Base-by-base conservation (phyloP, 2,888 invertebrate species). In the Agrochola circellaris region DNA sequence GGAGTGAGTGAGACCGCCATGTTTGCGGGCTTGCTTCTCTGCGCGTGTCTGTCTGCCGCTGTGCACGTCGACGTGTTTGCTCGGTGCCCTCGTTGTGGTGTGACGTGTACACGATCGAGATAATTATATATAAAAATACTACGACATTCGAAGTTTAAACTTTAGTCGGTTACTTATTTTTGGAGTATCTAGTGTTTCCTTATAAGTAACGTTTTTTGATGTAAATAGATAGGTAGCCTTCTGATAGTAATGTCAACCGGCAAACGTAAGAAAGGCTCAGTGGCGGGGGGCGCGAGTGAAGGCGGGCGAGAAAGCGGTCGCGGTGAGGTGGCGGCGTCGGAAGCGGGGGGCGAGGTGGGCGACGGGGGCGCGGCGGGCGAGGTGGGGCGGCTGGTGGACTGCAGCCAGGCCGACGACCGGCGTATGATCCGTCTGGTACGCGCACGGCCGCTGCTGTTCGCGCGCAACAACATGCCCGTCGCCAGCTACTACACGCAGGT, bases 391-490 rank as follows among this genome's bases (percentile, higher is more conserved):
- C 91, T 94, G 89, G 94, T 96, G 91, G 95, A 96, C 90, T 92
- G 91, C 78, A 92, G 92, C 87, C 95, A 96, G 92, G 96, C 96
- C 61, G 96, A 96, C 89, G 96, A 96, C 92, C 93, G 95, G 72
- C 92, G 92, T 81, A 93, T 96, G 91, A 96, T 96, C 89, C 89
- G 89, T 72, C 92, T 96, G 89, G 96, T 96, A 92, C 93, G 93
- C 88, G 94, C 88, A 89, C 94, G 96, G 70, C 93, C 92, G 70
- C 90, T 95, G 91, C 92, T 96, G 89, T 96, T 94, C 91, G 95
- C 96, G 86, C 92, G 96, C 73, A 95, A 93, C 92, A 95, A 94
- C 91, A 93, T 96, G 95, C 96, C 96, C 71, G 96, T 96, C 54
- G 96, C 96, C 82, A 95, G 95, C 90, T 95, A 95, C 93, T 95